Conservation (phyloP, 1,140 invertebrate genomes). For the Spodoptera frugiperda region DNA sequence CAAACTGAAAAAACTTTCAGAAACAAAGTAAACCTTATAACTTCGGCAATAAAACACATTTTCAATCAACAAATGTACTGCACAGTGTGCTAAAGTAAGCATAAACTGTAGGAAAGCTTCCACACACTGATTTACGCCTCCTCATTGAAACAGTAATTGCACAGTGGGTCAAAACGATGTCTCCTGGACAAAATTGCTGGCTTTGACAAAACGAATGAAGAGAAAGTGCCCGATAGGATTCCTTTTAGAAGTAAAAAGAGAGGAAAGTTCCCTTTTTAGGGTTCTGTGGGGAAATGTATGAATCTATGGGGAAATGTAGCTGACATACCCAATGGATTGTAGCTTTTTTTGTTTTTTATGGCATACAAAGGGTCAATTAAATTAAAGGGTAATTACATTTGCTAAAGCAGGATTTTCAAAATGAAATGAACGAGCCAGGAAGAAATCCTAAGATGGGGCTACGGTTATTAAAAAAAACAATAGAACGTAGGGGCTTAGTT, state of each 20-base stretch:
- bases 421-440: too few relatives aligned
- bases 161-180: slow-evolving; percentile 53
- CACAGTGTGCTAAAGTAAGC: slow-evolving; percentile 27
- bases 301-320: too few relatives aligned
- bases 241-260: slow-evolving; percentile 41
- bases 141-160: slow-evolving; percentile 56
- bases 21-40: not conserved
- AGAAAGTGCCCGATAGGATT: slow-evolving; percentile 52
- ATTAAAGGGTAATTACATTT: too few relatives aligned
- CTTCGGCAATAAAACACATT: not conserved
- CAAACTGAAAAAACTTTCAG: not conserved
- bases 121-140: slow-evolving; percentile 56
- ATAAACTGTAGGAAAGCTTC: slow-evolving; percentile 32
- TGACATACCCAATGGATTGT: too few relatives aligned
- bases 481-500: too few relatives aligned
- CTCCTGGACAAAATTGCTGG: slow-evolving; percentile 51
- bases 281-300: slow-evolving; percentile 1
- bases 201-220: slow-evolving; percentile 54
- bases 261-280: slow-evolving; percentile 25
- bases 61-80: not conserved
- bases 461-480: too few relatives aligned
- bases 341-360: too few relatives aligned
- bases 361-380: too few relatives aligned
- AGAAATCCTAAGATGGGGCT: too few relatives aligned
- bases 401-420: too few relatives aligned